phyloP scores from a whole-genome alignment of 2,797 vertebrate species.

The Melanotaenia parkinsoni region DNA sequence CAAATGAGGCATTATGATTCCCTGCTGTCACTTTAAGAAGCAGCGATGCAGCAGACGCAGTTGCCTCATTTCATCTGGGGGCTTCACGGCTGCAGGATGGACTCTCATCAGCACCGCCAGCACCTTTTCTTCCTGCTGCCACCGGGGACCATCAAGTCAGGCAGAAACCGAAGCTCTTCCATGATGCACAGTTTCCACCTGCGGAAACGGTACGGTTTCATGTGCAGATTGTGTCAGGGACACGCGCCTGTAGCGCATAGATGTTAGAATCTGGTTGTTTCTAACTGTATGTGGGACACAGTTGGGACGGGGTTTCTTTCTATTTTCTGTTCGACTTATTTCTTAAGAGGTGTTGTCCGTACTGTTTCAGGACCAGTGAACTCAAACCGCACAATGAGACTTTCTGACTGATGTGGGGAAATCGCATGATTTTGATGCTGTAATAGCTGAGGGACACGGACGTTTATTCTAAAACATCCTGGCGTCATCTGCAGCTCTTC shows the following conservation, averaged over 20 bases:
- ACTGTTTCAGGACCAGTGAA: constrained; percentile 9
- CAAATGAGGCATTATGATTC: background rate
- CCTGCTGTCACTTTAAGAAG: constrained; percentile 81
- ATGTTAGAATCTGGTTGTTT: background rate
- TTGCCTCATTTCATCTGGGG: constrained; percentile 70
- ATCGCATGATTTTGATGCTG: background rate
- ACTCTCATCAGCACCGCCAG: constrained; percentile 62
- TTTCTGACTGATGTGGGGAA: constrained; percentile 25
- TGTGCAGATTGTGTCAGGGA: background rate
- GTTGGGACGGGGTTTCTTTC: constrained; percentile 11
- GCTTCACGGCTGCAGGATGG: constrained; percentile 76
- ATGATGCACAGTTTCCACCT: constrained; percentile 51
- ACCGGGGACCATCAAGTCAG: constrained; percentile 56
- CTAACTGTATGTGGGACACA: constrained; percentile 58
- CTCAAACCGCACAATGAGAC: constrained; percentile 4
- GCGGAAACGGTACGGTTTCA: constrained; percentile 52
- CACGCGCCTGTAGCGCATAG: background rate
- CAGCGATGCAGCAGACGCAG: constrained; percentile 71
- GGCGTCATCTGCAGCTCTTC: constrained; percentile 1
- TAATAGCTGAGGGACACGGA: constrained; percentile 25
- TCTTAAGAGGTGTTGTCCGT: constrained; percentile 9
- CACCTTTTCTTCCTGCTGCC: constrained; percentile 48
- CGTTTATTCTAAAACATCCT: background rate
- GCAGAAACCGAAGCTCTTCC: constrained; percentile 51
- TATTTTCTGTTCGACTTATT: constrained; percentile 16